These are phyloP conservation scores for Drosophila parvula DNA, from an alignment of 1,140 invertebrate genomes.

Conservation along the genomic window DNA sequence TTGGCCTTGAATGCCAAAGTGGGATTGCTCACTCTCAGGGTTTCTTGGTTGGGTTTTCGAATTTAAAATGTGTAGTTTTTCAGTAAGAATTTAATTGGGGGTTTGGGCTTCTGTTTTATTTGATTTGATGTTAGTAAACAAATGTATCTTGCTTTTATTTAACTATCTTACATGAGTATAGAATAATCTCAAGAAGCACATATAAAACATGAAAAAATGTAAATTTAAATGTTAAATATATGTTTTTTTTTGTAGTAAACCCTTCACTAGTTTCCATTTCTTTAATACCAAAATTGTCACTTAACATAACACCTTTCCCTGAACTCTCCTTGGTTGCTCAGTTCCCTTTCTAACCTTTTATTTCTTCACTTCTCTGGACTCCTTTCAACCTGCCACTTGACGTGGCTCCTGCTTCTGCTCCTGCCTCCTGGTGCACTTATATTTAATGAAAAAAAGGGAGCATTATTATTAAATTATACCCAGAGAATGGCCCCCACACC, in stretches of 20 bases:
- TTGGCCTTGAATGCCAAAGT: constrained; percentile 24
- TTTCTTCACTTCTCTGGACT: neutral
- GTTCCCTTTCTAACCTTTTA: constrained; percentile 6
- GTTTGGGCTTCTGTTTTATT: neutral
- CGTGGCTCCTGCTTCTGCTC: constrained; percentile 5
- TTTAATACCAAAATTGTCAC: neutral
- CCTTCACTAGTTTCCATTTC: neutral
- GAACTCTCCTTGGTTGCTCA: neutral
- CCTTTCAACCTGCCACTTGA: constrained; percentile 42
- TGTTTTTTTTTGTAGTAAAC: neutral
- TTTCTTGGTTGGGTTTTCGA: neutral
- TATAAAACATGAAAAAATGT: too few relatives aligned
- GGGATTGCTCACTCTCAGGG: neutral
- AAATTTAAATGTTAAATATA: too few relatives aligned
- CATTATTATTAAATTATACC: constrained; percentile 77
- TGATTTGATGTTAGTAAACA: neutral
- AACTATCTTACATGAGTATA: neutral
- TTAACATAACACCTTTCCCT: neutral
- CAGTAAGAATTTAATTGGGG: neutral
- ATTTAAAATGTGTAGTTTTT: constrained; percentile 1
- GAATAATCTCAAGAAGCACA: neutral
- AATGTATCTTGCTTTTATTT: neutral
- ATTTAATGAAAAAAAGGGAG: constrained; percentile 71
- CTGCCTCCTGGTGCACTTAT: constrained; percentile 51
- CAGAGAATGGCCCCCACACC: constrained; percentile 11